Percentiles rank a stretch among this genome's conserved stretches.
Conservation (phyloP, 1,140 invertebrate species). For the Pseudomyrmex cubaensis region DNA sequence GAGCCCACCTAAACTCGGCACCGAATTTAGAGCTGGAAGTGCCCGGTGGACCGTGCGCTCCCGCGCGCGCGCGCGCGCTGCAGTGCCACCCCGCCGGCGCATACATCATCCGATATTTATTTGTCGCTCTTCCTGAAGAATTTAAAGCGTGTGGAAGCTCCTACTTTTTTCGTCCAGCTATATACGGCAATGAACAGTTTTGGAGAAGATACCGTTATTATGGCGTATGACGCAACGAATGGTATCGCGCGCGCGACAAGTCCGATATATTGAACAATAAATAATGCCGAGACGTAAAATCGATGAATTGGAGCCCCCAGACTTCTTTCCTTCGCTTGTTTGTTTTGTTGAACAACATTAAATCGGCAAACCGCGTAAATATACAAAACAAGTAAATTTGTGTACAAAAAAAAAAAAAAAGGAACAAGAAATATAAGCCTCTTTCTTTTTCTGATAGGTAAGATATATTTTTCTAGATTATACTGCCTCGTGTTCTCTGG, state of each 20-base stretch:
- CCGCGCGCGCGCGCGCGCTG: constrained; percentile 5
- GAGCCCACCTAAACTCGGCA: constrained; percentile 69
- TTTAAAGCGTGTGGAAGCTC: constrained; percentile 63
- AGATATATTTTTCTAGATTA: constrained; percentile 46
- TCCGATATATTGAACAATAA: constrained; percentile 80
- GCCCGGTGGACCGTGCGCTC: constrained; percentile 41
- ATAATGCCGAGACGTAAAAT: constrained; percentile 80
- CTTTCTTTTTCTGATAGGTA: constrained; percentile 9
- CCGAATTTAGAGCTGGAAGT: constrained; percentile 78
- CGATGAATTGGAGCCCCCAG: constrained; percentile 77
- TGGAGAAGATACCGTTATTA: constrained; percentile 80
- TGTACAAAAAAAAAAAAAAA: constrained; percentile 24
- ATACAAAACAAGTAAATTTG: constrained; percentile 57
- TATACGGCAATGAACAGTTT: constrained; percentile 71
- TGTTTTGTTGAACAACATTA: constrained; percentile 74
- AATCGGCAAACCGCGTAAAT: constrained; percentile 63
- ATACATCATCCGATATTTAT: constrained; percentile 76
- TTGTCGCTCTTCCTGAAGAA: constrained; percentile 67
- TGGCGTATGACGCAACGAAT: constrained; percentile 80
- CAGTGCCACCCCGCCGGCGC: constrained; percentile 37
- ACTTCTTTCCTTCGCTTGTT: constrained; percentile 75
- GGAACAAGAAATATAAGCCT: background rate
- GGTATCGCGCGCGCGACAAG: constrained; percentile 78
- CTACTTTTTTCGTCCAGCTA: constrained; percentile 48
- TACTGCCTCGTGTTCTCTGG: constrained; percentile 1